phyloP scores from a whole-genome alignment of 2,888 invertebrate species.

The Cyaniris semiargus region DNA sequence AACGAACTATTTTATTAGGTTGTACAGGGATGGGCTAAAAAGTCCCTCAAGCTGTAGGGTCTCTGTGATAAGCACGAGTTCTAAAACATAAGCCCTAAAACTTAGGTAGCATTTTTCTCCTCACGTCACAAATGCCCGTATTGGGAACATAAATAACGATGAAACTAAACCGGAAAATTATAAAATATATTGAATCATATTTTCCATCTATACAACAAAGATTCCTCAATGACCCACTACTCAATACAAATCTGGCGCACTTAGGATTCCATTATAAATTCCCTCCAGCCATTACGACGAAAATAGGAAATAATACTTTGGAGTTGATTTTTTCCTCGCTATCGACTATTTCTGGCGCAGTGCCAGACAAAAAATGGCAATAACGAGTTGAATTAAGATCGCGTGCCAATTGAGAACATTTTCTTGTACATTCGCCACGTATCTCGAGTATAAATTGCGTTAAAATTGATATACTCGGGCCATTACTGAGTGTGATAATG shows the following conservation, averaged over 20 bases:
- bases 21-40: no score
- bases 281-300: constrained; percentile 4
- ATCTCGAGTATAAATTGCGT: constrained; percentile 30
- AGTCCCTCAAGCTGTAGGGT: no score
- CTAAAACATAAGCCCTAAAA: no score
- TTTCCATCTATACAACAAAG: background rate
- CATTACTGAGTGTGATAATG: constrained; percentile 6
- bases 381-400: constrained; percentile 38
- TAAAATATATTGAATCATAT: background rate
- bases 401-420: constrained; percentile 40
- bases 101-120: no score
- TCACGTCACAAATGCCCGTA: no score
- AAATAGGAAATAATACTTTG: constrained; percentile 13
- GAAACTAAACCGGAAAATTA: background rate
- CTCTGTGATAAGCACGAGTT: no score
- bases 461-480: constrained; percentile 15
- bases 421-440: constrained; percentile 32
- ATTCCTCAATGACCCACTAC: background rate
- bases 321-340: constrained; percentile 28
- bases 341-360: constrained; percentile 38
- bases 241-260: constrained; percentile 2
- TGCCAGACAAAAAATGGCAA: constrained; percentile 40
- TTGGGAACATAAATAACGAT: background rate
- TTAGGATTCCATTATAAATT: constrained; percentile 11
- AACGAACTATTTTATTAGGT: no score